Base-by-base conservation (phyloP, 1,140 invertebrate genomes). In the Hetaerina americana region DNA sequence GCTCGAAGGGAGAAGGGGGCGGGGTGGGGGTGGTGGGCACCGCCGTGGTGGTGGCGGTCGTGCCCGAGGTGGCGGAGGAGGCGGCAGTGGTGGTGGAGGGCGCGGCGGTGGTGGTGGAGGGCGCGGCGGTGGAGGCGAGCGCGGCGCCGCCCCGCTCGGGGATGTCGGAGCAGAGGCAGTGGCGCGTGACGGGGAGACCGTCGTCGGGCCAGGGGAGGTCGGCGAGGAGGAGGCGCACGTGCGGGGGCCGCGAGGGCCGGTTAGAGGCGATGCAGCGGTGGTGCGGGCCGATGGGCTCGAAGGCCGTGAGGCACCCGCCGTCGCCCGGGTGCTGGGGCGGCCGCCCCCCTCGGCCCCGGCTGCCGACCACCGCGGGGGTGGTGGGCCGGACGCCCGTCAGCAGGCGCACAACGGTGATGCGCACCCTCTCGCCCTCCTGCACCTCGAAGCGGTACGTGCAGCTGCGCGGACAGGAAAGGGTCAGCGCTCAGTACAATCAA, bases 391-490 rank as follows among this genome's bases (percentile, higher is more conserved):
- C n/a, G 2, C 82, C 84, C 24, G 91, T 90, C 27, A 86, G 82
- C 0, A 93, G 81, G 71, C 84, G 85, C 25, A 84, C 87, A 71
- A 92, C 81, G 49, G 87, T 86, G 29, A 92, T 81, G 66, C 88
- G 86, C 3, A 93, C 87, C 27, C 88, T 84, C 78, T 95, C 92
- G 31, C 90, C 90, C 29, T 87, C 85, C 75, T 90, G 88, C 0
- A 88, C 92, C 81, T 92, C 90, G 76, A 94, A 94, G 29, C 91
- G 89, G 80, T 94, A 95, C 26, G 90, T 85, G 79, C 93, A 95
- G 79, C 89, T 92, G 82, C 69, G 85, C 84, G 77, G 74, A 77
- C 3, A 57, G 22, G 40, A 57, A 10, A n/a, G n/a, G n/a, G n/a
- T n/a, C n/a, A n/a, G n/a, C n/a, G n/a, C n/a, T n/a, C n/a, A n/a